These are phyloP conservation scores for Xiphorhynchus elegans DNA, from an alignment of 2,113 vertebrate species.

Conservation along the genomic window DNA sequence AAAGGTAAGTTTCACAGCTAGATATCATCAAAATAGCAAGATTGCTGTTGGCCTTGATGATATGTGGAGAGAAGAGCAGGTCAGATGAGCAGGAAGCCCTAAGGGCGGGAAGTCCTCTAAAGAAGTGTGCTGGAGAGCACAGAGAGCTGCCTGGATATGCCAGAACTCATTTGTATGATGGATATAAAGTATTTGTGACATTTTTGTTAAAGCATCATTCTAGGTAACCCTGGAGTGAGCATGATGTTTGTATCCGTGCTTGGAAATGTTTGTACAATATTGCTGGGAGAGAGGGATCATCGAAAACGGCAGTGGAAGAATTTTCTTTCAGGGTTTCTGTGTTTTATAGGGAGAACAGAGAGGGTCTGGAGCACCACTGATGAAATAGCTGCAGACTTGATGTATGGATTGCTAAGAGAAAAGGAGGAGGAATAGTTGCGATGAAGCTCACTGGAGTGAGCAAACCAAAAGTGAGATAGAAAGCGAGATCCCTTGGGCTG, in stretches of 20 bases:
- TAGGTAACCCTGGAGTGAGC: constrained; percentile 4
- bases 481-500: not conserved
- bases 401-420: not conserved
- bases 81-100: not conserved
- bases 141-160: not conserved
- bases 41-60: not conserved
- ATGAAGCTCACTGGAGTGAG: not conserved
- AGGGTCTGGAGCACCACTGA: not conserved
- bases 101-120: not conserved
- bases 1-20: not conserved
- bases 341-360: not conserved
- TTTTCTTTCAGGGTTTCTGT: not conserved
- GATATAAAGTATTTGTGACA: constrained; percentile 20
- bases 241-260: not conserved
- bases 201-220: constrained; percentile 30
- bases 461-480: not conserved
- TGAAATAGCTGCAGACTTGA: not conserved
- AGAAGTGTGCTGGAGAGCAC: not conserved
- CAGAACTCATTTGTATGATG: constrained; percentile 8
- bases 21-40: not conserved
- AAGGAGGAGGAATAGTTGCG: not conserved
- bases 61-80: not conserved
- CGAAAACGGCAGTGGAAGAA: not conserved
- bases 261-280: not conserved
- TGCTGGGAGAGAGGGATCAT: not conserved